Conservation (phyloP, 2,113 vertebrate genomes). For the Myocastor coypus region DNA sequence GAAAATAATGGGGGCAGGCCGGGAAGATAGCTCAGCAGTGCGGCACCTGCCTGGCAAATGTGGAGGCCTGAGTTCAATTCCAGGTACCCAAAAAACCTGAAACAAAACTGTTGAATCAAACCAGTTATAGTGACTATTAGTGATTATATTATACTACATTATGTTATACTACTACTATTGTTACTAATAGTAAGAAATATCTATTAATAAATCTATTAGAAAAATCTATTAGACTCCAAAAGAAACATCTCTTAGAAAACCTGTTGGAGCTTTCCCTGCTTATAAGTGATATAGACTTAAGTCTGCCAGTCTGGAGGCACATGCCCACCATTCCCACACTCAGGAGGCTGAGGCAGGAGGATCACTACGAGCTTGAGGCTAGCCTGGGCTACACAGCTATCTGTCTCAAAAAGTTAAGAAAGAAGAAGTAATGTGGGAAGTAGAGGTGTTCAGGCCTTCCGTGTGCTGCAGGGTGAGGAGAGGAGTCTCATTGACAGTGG, state of each 20-base stretch:
- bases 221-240: not conserved
- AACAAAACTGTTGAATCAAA: not conserved
- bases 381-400: not conserved
- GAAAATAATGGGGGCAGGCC: not conserved
- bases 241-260: not conserved
- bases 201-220: not conserved
- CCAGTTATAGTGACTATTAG: not conserved
- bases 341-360: not conserved
- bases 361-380: not conserved
- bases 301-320: not conserved
- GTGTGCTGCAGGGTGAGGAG: not conserved
- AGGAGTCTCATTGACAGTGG: not conserved
- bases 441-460: not conserved
- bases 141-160: not conserved
- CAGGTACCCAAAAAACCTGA: no score
- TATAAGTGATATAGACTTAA: slow-evolving; percentile 20
- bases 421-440: not conserved
- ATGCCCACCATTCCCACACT: no score
- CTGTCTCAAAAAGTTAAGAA: not conserved
- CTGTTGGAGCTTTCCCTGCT: slow-evolving; percentile 18
- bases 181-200: not conserved
- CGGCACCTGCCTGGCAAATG: no score
- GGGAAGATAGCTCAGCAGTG: no score
- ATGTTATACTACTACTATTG: not conserved
- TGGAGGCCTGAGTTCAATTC: no score